Conservation (phyloP, 1,140 invertebrate genomes). For the Cephus cinctus region DNA sequence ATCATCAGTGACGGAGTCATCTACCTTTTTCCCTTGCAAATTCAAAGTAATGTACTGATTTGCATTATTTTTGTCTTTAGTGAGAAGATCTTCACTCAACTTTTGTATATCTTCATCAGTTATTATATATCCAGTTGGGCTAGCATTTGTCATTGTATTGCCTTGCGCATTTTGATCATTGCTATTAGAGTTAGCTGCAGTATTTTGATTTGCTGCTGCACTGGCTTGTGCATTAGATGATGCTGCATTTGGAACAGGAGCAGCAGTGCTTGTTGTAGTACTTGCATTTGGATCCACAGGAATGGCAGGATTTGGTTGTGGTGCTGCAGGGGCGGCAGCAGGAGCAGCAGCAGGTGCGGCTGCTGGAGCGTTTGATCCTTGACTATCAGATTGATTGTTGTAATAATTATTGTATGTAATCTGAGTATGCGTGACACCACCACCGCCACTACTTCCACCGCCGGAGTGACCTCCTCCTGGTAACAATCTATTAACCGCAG, state of each 20-base stretch:
- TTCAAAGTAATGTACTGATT: slow-evolving; percentile 50
- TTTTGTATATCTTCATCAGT: slow-evolving; percentile 50
- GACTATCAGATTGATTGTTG: slow-evolving; percentile 37
- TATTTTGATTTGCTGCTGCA: slow-evolving; percentile 3
- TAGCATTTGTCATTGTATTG: slow-evolving; percentile 24
- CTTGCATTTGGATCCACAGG: slow-evolving; percentile 5
- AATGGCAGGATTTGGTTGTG: slow-evolving; percentile 22
- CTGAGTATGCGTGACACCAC: slow-evolving; percentile 38
- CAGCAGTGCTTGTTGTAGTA: background rate
- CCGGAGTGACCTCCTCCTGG: slow-evolving; percentile 38
- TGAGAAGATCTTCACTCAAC: slow-evolving; percentile 46
- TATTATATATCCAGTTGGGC: slow-evolving; percentile 36
- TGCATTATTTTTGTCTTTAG: slow-evolving; percentile 53
- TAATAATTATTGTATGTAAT: slow-evolving; percentile 54
- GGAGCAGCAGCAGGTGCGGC: slow-evolving; percentile 35
- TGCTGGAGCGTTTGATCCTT: slow-evolving; percentile 27
- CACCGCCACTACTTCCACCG: background rate
- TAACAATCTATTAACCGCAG: slow-evolving; percentile 46
- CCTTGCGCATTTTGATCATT: slow-evolving; percentile 15
- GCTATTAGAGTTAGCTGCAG: slow-evolving; percentile 1
- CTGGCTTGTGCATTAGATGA: slow-evolving; percentile 6
- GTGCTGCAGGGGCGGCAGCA: slow-evolving; percentile 19
- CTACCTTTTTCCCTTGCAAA: slow-evolving; percentile 50
- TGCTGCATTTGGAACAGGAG: slow-evolving; percentile 7
- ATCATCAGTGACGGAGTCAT: slow-evolving; percentile 45